phyloP scores from a whole-genome alignment of 2,113 vertebrate species.

The Lathamus discolor region DNA sequence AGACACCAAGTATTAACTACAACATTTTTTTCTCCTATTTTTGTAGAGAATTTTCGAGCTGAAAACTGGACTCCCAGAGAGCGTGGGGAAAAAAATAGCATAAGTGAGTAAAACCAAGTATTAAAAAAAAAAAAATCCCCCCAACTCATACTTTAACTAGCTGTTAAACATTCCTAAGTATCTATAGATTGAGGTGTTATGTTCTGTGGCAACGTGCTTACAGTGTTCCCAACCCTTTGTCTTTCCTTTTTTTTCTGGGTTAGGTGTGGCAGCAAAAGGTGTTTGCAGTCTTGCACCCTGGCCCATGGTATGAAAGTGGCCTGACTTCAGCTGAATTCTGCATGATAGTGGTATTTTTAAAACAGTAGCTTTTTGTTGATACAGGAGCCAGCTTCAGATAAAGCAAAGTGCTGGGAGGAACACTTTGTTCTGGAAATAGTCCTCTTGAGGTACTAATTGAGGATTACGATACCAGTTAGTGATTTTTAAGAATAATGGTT shows the following conservation, averaged over 20 bases:
- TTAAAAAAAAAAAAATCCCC: not conserved
- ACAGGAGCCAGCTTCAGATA: not conserved
- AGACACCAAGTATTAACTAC: not conserved
- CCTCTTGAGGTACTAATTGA: not conserved
- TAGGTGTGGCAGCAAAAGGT: not conserved
- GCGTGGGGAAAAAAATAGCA: not conserved
- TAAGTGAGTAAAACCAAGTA: not conserved
- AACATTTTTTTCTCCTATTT: not conserved
- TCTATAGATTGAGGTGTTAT: not conserved
- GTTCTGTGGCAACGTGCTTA: not conserved
- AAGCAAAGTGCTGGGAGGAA: not conserved
- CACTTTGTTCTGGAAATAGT: not conserved
- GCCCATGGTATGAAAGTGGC: not conserved
- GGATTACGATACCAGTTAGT: not conserved
- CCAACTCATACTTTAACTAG: not conserved
- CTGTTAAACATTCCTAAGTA: not conserved
- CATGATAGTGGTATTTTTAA: not conserved
- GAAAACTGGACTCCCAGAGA: not conserved
- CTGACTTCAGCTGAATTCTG: not conserved
- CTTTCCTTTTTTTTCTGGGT: not conserved
- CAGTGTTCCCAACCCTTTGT: not conserved
- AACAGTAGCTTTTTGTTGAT: not conserved
- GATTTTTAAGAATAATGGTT: not conserved
- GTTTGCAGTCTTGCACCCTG: not conserved
- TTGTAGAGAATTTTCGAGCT: not conserved